Evolutionary conservation across 2,113 vertebrate species (phyloP), one percentile per base, ranked within the genome.

Genomic region (Heptranchias perlo): DNA sequence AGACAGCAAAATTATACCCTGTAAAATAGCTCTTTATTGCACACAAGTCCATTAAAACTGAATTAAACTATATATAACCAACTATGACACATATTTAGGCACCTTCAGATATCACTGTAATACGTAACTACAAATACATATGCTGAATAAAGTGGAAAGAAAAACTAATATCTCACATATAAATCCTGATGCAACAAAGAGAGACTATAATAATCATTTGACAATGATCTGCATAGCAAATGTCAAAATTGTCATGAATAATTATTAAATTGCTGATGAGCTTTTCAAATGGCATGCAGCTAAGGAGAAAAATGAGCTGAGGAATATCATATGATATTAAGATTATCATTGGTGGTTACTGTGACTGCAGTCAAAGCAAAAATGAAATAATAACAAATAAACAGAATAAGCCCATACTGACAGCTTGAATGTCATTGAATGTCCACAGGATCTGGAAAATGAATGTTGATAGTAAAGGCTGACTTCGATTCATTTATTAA

Each of bases 1-100:
- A 92, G 58, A 61, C 89, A 35, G 89, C 31, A 92, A 92, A 92
- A 92, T 92, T 91, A 91, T 91, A 91, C 49, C 49, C 86, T 54
- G 86, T 89, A 58, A 78, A 89, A 89, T 89, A 89, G 10, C 87
- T 92, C 89, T 92, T 8, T 39, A 92, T 39, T 92, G 89, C 61
- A 92, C 58, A 92, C 89, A 92, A 62, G 35, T 82, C 16, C 58
- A 92, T 92, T 92, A 92, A 92, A 39, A 61, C 58, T 62, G 54
- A 61, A 62, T 92, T n/a, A 62, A 61, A 39, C 58, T 92, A 92
- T 62, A 92, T 92, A 92, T 92, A 92, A n/a, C 89, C 89, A 35
- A 91, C 28, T 28, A 23, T 62, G 35, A 35, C 89, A 39, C 89
- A 92, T n/a, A 92, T 39, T 92, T 92, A 92, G 89, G 58, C 58